Percentiles rank a stretch among this genome's conserved stretches.
phyloP scores from a whole-genome alignment of 2,113 vertebrate species.

The Festucalex cinctus region DNA sequence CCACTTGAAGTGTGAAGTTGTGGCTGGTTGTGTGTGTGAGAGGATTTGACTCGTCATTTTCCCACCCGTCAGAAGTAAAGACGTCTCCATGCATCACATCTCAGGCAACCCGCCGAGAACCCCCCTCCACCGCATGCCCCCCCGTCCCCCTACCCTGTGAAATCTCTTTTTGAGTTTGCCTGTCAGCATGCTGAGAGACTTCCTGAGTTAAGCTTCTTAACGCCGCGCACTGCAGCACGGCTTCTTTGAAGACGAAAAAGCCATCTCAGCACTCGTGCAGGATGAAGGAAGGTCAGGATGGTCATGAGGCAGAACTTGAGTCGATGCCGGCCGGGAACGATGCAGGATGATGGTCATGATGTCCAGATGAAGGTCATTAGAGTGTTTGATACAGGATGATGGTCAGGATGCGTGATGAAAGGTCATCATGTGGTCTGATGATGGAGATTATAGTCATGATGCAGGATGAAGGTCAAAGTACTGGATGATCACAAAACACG shows the following conservation, averaged over 20 bases:
- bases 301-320: not conserved
- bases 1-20: not conserved
- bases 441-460: no score
- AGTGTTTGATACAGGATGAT: no score
- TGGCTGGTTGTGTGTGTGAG: not conserved
- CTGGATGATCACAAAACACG: no score
- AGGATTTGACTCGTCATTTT: not conserved
- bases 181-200: not conserved
- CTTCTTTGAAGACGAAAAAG: not conserved
- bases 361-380: no score
- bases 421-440: no score
- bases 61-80: not conserved
- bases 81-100: not conserved
- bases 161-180: not conserved
- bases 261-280: not conserved
- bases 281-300: not conserved
- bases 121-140: not conserved
- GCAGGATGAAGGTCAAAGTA: no score
- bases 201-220: conserved; percentile 3
- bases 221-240: not conserved
- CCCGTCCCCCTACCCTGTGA: not conserved
- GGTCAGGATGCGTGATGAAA: no score
- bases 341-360: no score
- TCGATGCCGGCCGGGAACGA: no score
- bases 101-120: not conserved